Conservation (phyloP, 2,113 vertebrate species). For the Corydoras maculifer region DNA sequence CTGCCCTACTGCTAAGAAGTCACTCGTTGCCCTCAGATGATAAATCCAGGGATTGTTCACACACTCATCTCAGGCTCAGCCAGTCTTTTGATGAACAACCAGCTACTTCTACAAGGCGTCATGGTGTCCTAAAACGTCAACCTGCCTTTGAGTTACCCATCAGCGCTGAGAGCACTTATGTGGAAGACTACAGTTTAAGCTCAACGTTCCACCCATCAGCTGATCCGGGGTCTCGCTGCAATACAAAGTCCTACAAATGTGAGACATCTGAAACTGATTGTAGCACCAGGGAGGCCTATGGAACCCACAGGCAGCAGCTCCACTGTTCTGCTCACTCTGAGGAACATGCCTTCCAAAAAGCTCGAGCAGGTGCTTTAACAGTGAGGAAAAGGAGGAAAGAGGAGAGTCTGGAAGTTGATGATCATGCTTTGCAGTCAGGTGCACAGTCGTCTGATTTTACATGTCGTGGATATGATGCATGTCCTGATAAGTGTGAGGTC, state of each 20-base stretch:
- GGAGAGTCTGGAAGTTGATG: conserved; percentile 82
- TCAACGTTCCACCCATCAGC: conserved; percentile 30
- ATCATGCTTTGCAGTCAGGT: conserved; percentile 56
- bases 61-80: conserved; percentile 71
- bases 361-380: conserved; percentile 70
- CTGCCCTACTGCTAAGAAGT: conserved; percentile 86
- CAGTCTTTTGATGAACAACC: conserved; percentile 91
- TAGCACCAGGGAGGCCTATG: conserved; percentile 83
- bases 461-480: conserved; percentile 48
- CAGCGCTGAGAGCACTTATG: conserved; percentile 63
- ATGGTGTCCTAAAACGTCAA: conserved; percentile 84
- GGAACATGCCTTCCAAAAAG: conserved; percentile 72
- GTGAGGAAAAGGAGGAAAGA: conserved; percentile 87
- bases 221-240: too few species aligned
- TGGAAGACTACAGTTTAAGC: conserved; percentile 35
- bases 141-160: conserved; percentile 87
- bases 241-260: conserved; percentile 72
- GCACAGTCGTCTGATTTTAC: conserved; percentile 39
- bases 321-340: conserved; percentile 70
- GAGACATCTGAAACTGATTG: conserved; percentile 82
- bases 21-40: conserved; percentile 89
- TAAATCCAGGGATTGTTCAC: conserved; percentile 68
- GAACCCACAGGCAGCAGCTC: conserved; percentile 83
- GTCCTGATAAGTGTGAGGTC: conserved; percentile 24
- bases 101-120: conserved; percentile 73